These are phyloP conservation scores for Suncus etruscus DNA, from an alignment of 2,113 vertebrate species.

Conservation along the genomic window DNA sequence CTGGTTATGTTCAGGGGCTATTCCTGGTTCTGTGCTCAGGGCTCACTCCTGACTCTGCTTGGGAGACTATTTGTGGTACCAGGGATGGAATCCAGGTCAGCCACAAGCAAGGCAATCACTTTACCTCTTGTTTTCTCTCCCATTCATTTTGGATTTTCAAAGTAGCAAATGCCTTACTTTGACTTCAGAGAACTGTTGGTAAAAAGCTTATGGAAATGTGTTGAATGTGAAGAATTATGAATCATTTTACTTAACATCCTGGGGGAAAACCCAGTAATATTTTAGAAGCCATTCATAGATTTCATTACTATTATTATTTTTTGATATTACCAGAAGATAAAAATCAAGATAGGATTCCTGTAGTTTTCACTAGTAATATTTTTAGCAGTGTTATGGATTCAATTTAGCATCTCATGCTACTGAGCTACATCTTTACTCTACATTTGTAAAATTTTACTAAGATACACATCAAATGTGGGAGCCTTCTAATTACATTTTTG, in stretches of 20 bases:
- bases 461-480: neutral
- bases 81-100: too few species aligned
- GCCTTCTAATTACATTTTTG: neutral
- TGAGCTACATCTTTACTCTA: neutral
- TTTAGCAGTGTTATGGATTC: too few species aligned
- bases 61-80: too few species aligned
- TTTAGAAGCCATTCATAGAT: slow-evolving; percentile 19
- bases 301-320: neutral
- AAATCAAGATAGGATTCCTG: neutral
- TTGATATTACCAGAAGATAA: neutral
- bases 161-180: slow-evolving; percentile 57
- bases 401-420: too few species aligned
- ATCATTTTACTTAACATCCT: neutral
- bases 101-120: too few species aligned
- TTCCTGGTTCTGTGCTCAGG: too few species aligned
- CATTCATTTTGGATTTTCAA: too few species aligned
- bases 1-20: too few species aligned
- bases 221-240: slow-evolving; percentile 2
- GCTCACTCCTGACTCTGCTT: too few species aligned
- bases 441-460: neutral
- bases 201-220: slow-evolving; percentile 57
- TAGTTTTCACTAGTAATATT: too few species aligned
- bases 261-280: neutral
- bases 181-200: slow-evolving; percentile 35
- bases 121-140: neutral